Base-by-base conservation (phyloP, 1,140 invertebrate genomes). In the Ceratina australensis region DNA sequence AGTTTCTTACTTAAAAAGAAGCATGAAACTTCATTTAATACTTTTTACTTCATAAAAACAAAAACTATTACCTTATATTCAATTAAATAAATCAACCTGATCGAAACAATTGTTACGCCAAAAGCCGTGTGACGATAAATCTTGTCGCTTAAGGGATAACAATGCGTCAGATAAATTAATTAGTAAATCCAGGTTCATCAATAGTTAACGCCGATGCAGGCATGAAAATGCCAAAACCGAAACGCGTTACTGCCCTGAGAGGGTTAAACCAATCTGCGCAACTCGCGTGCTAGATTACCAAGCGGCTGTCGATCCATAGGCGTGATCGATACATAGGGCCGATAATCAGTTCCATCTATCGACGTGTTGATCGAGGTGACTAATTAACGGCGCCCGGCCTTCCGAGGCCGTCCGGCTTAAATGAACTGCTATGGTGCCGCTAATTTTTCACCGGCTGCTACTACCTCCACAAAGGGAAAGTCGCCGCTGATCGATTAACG, bases 301-400 rank as follows among this genome's bases (percentile, higher is more conserved):
- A 26, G 22, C 52, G n/a, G 22, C 22, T n/a, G 52, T 66, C 57
- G 56, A 74, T 74, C 63, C 57, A 66, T 13, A n/a, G 63, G 66
- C 33, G 15, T 24, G 20, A 67, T 66, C 72, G 61, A 74, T 66
- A 67, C 18, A 20, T 20, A 12, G 22, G 15, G 2, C 18, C 52
- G n/a, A n/a, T n/a, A 74, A 64, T 47, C 15, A 67, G 26, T 74
- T 22, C 22, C 1, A 20, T 56, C 8, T 24, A 68, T 67, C 52
- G 22, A 57, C 63, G 10, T 15, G 61, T 74, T 74, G 72, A 74
- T 74, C 64, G 10, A 59, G 24, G 15, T 75, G 42, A 75, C 20
- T 60, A 57, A 75, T 75, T 75, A 65, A 75, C 42, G n/a, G n/a
- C n/a, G 28, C 10, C 26, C 22, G 18, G 10, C 47, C 57, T 47